These are phyloP conservation scores for Cheirogaleus major DNA, from an alignment of 2,797 vertebrate species.

Conservation along the genomic window DNA sequence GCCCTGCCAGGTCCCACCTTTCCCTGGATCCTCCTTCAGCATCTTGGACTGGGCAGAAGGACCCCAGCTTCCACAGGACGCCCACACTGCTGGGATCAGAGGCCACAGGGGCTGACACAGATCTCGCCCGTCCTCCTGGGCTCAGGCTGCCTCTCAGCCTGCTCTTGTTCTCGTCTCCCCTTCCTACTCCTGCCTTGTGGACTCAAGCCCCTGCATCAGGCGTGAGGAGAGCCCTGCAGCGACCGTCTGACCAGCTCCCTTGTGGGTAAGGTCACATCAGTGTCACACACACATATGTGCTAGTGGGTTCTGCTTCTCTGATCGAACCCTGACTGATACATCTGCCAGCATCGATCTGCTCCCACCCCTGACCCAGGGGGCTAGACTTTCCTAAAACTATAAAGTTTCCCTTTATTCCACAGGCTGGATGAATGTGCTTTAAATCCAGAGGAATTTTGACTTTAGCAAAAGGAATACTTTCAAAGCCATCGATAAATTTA, in stretches of 20 bases:
- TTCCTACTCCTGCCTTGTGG: neutral
- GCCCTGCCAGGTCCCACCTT: no score
- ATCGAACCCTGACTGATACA: neutral
- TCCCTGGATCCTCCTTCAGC: neutral
- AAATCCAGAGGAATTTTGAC: slow-evolving; percentile 34
- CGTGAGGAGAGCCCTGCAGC: neutral
- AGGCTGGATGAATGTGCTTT: neutral
- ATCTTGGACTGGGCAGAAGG: neutral
- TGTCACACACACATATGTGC: no score
- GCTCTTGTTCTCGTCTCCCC: neutral
- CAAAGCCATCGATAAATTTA: neutral
- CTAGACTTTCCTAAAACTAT: neutral
- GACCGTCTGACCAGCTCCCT: neutral
- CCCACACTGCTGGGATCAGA: neutral
- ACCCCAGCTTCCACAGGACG: neutral
- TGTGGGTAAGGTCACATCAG: neutral
- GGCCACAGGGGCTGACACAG: no score
- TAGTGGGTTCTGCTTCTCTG: neutral
- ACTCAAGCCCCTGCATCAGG: neutral
- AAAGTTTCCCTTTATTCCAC: neutral
- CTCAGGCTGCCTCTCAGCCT: neutral
- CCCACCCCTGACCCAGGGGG: neutral
- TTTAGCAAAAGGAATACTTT: neutral
- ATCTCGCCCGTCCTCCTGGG: neutral
- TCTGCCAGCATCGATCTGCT: neutral